These are phyloP conservation scores for Marmota flaviventris DNA, from an alignment of 2,113 vertebrate genomes.

Conservation along the genomic window DNA sequence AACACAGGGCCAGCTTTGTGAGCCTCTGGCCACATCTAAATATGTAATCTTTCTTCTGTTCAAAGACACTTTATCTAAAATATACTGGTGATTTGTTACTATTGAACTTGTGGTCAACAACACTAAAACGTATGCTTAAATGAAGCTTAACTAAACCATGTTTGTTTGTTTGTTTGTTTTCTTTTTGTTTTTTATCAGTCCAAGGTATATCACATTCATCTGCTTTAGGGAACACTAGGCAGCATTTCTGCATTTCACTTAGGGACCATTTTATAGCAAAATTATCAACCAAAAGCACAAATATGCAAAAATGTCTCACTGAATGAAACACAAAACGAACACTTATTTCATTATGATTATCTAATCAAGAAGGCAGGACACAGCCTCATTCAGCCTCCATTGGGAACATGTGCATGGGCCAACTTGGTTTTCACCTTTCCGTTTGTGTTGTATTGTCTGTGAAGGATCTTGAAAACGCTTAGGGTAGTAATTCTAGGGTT, in stretches of 20 bases:
- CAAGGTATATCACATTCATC: neutral
- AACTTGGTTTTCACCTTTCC: neutral
- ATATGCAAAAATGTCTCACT: neutral
- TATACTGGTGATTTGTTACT: neutral
- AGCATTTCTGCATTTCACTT: neutral
- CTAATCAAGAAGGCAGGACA: neutral
- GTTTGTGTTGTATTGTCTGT: neutral
- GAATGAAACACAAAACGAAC: neutral
- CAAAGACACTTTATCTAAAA: neutral
- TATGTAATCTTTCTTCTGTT: neutral
- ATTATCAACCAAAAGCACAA: neutral
- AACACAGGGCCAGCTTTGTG: neutral
- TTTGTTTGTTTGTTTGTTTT: too few relatives aligned
- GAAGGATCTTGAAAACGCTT: neutral
- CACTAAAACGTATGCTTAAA: neutral
- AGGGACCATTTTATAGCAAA: neutral
- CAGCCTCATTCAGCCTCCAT: neutral
- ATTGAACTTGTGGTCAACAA: neutral
- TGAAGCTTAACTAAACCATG: neutral
- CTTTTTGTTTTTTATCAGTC: neutral
- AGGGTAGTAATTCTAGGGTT: neutral
- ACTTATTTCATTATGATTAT: neutral
- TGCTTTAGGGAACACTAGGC: neutral
- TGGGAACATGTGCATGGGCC: neutral
- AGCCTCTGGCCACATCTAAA: neutral